These are phyloP conservation scores for Margarornis squamiger DNA, from an alignment of 2,797 vertebrate species.

Conservation along the genomic window DNA sequence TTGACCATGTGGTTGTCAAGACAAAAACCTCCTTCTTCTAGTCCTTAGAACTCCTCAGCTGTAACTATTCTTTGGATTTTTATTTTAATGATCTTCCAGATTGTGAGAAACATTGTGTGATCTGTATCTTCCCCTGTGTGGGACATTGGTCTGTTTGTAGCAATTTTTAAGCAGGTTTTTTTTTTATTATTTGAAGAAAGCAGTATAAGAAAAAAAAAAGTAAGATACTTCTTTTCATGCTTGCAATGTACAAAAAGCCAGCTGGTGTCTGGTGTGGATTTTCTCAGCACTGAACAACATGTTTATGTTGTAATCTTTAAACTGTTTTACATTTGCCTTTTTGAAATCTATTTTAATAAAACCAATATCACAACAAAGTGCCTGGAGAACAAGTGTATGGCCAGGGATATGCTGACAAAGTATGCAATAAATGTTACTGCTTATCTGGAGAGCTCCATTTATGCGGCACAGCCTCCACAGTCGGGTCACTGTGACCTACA, in stretches of 20 bases:
- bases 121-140: background rate
- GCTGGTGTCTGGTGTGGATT: background rate
- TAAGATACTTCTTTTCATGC: background rate
- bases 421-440: slow-evolving; percentile 34
- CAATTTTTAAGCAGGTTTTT: background rate
- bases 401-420: slow-evolving; percentile 38
- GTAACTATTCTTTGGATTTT: background rate
- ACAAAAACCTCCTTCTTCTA: background rate
- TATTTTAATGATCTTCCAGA: background rate
- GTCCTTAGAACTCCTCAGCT: background rate
- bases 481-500: background rate
- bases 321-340: slow-evolving; percentile 10
- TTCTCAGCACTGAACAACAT: background rate
- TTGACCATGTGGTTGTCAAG: fast-evolving
- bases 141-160: background rate
- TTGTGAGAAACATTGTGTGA: background rate
- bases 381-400: slow-evolving; percentile 12
- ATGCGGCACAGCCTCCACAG: slow-evolving; percentile 25
- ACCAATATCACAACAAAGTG: slow-evolving; percentile 41
- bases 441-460: slow-evolving; percentile 61
- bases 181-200: background rate
- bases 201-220: background rate
- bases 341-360: slow-evolving; percentile 56
- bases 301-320: slow-evolving; percentile 15
- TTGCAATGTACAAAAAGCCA: background rate